phyloP scores from a whole-genome alignment of 2,888 invertebrate species.

The Plemyria rubiginata region DNA sequence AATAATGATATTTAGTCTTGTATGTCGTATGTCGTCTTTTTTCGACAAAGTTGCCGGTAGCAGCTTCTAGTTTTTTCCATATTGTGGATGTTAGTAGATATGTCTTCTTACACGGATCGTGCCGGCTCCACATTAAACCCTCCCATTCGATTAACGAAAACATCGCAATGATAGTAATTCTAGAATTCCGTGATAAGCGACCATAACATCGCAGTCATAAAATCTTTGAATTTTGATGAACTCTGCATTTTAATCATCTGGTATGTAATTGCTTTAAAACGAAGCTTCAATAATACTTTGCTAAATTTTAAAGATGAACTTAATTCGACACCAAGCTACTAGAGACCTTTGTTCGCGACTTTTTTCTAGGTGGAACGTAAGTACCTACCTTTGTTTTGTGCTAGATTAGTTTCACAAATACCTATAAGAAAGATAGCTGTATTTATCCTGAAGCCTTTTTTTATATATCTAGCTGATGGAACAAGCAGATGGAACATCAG shows the following conservation, averaged over 20 bases:
- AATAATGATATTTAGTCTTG: no score
- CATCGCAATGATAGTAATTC: conserved; percentile 36
- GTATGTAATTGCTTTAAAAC: neutral
- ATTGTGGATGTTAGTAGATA: neutral
- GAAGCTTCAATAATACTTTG: neutral
- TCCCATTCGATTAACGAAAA: conserved; percentile 75
- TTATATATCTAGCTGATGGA: no score
- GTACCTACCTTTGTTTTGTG: no score
- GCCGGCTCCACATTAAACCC: conserved; percentile 72
- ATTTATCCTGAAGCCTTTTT: no score
- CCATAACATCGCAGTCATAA: conserved; percentile 62
- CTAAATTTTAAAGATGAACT: neutral
- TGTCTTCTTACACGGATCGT: conserved; percentile 45
- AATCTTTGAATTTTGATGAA: conserved; percentile 13
- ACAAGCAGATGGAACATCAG: no score
- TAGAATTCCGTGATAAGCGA: conserved; percentile 66
- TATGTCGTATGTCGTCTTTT: no score
- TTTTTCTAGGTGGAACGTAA: no score
- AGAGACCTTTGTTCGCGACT: no score
- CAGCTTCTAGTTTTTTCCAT: neutral
- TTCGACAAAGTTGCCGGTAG: no score
- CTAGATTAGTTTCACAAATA: no score
- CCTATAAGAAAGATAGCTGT: no score
- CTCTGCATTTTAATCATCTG: conserved; percentile 6
- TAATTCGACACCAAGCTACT: no score